Evolutionary conservation across 2,797 vertebrate genomes (phyloP).

Genomic region (Poeciliopsis turneri): DNA sequence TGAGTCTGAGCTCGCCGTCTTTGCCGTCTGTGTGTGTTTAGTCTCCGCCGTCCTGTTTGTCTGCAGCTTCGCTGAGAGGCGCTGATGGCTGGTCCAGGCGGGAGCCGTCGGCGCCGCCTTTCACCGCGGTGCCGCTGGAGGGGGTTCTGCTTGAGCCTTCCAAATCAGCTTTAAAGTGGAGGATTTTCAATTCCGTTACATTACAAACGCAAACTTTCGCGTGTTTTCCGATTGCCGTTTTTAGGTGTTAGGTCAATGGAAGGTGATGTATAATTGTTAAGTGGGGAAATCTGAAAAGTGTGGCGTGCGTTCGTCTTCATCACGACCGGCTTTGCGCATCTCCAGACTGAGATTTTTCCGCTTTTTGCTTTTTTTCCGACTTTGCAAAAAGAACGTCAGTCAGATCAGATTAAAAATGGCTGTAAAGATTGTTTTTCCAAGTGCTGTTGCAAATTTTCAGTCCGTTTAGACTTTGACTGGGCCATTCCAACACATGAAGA

Average conservation of each 20-base stretch:
- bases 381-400: not conserved
- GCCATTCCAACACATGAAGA: not conserved
- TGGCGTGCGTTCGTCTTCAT: not conserved
- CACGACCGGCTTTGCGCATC: not conserved
- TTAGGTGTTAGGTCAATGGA: not conserved
- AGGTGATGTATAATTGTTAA: not conserved
- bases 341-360: not conserved
- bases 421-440: not conserved
- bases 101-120: slow-evolving; percentile 37
- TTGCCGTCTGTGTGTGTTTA: slow-evolving; percentile 4
- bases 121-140: slow-evolving; percentile 26
- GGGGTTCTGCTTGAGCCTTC: not conserved
- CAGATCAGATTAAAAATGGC: not conserved
- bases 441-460: not conserved
- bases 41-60: slow-evolving; percentile 35
- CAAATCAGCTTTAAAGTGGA: not conserved
- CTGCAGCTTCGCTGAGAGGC: slow-evolving; percentile 53
- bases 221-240: not conserved
- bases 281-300: not conserved
- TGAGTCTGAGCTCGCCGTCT: not conserved
- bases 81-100: slow-evolving; percentile 55
- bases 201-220: not conserved
- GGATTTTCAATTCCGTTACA: not conserved
- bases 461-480: not conserved
- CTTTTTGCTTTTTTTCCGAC: not conserved